phyloP scores from a whole-genome alignment of 2,797 vertebrate species.

The Falco concolor region DNA sequence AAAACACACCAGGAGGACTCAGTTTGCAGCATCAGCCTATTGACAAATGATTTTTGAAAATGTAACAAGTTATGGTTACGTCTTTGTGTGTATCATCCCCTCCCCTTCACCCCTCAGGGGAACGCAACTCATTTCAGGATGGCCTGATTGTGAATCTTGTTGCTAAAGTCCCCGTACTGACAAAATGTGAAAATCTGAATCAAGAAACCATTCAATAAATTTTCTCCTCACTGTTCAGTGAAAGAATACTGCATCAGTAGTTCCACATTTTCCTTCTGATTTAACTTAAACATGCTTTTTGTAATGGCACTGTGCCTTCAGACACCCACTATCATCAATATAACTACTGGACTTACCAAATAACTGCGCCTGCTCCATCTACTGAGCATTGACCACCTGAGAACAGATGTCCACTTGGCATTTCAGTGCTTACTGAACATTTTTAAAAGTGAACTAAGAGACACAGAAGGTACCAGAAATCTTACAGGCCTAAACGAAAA shows the following conservation, averaged over 20 bases:
- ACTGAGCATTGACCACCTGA: background rate
- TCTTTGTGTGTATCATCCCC: background rate
- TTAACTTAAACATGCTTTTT: background rate
- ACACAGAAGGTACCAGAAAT: background rate
- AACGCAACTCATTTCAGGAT: background rate
- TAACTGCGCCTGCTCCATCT: rapidly evolving
- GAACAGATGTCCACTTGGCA: background rate
- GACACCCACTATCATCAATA: background rate
- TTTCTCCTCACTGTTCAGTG: background rate
- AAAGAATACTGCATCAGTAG: background rate
- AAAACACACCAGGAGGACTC: background rate
- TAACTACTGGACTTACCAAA: background rate
- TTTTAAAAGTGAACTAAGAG: background rate
- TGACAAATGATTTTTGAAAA: background rate
- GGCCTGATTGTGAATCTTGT: background rate
- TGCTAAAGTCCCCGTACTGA: background rate
- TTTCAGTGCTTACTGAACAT: background rate
- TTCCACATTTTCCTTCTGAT: background rate
- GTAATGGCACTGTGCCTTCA: background rate
- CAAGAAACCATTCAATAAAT: background rate
- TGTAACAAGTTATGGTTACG: background rate
- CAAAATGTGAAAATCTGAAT: background rate
- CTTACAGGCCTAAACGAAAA: background rate
- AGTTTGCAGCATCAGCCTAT: background rate
- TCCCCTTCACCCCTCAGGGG: background rate